Percentiles rank a stretch among this genome's conserved stretches.
These are phyloP conservation scores for Julus scanicus DNA, from an alignment of 2,888 invertebrate species.

Conservation along the genomic window DNA sequence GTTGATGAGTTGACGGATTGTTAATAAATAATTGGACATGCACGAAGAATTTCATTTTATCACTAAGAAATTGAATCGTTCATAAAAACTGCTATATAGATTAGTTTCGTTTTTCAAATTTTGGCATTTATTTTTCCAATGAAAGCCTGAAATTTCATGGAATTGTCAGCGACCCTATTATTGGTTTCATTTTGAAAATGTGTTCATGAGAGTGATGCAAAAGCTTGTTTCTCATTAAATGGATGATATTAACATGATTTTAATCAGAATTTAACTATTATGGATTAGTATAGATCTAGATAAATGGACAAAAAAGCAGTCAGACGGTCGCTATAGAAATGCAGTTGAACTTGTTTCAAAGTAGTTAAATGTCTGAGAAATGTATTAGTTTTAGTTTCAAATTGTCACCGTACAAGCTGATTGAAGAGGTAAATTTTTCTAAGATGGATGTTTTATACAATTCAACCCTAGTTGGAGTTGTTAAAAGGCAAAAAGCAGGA, in stretches of 20 bases:
- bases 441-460: no score
- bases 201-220: neutral
- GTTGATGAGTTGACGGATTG: slow-evolving; percentile 27
- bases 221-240: neutral
- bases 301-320: neutral
- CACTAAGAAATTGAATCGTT: neutral
- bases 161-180: neutral
- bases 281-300: neutral
- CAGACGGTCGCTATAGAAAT: neutral
- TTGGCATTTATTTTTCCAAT: neutral
- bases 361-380: neutral
- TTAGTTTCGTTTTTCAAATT: neutral
- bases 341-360: neutral
- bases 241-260: neutral
- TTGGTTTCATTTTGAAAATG: neutral
- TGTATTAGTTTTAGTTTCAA: no score
- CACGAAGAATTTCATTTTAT: neutral
- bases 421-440: no score
- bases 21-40: slow-evolving; percentile 20
- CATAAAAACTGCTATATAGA: neutral
- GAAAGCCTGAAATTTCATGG: neutral
- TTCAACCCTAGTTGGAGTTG: no score
- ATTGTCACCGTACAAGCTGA: no score
- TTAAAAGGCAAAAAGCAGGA: no score
- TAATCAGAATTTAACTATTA: neutral